Percentiles rank a stretch among this genome's conserved stretches.
These are phyloP conservation scores for Clarias batrachus DNA, from an alignment of 2,113 vertebrate species.

Conservation along the genomic window DNA sequence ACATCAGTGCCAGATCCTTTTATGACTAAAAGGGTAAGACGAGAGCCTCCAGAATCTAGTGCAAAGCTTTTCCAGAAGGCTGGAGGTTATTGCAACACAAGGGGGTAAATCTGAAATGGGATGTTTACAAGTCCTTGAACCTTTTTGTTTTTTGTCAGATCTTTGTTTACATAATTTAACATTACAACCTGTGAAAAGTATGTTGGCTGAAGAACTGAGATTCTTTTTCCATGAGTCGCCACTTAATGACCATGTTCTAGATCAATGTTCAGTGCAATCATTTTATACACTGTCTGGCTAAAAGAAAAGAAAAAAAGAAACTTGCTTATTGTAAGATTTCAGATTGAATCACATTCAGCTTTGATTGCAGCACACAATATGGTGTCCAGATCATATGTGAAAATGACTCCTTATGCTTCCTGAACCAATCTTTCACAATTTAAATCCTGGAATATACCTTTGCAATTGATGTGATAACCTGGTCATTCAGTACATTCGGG, in stretches of 20 bases:
- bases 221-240: not conserved
- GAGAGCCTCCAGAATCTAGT: not conserved
- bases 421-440: no score
- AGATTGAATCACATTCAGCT: no score
- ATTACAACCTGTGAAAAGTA: not conserved
- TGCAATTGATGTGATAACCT: no score
- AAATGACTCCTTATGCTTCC: no score
- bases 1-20: not conserved
- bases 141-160: no score
- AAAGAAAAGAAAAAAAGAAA: not conserved
- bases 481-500: no score
- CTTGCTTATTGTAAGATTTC: not conserved
- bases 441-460: no score
- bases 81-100: no score
- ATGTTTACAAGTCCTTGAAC: not conserved
- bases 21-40: no score
- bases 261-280: not conserved
- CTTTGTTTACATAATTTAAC: not conserved
- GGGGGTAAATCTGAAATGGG: not conserved
- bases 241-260: not conserved
- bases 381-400: no score
- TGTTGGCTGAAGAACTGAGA: not conserved
- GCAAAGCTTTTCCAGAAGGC: not conserved
- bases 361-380: no score
- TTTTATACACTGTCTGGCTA: not conserved